Percentiles rank a stretch among this genome's conserved stretches.
phyloP scores from a whole-genome alignment of 2,113 vertebrate genomes.

The rabbit (Oryctolagus cuniculus) region mOryCun1.1 NC_091439.1:11964001-11964500 shows the following conservation, averaged over 20 bases:
- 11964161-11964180: neutral
- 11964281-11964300: neutral
- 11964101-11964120: slow-evolving; percentile 30
- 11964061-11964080: neutral
- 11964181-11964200: neutral
- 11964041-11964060: neutral
- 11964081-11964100: neutral
- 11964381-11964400: neutral
- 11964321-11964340: neutral
- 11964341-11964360: neutral
- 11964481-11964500: too few species aligned
- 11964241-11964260: neutral
- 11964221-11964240: neutral
- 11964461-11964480: neutral
- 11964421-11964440: neutral
- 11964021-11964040: neutral
- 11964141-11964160: neutral
- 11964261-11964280: slow-evolving; percentile 9
- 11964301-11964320: slow-evolving; percentile 8
- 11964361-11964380: neutral
- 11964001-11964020: neutral
- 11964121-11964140: neutral
- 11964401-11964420: neutral
- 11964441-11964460: neutral
- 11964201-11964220: neutral